Evolutionary conservation across 2,113 vertebrate species (phyloP).

Genomic region (Microtus pennsylvanicus): DNA sequence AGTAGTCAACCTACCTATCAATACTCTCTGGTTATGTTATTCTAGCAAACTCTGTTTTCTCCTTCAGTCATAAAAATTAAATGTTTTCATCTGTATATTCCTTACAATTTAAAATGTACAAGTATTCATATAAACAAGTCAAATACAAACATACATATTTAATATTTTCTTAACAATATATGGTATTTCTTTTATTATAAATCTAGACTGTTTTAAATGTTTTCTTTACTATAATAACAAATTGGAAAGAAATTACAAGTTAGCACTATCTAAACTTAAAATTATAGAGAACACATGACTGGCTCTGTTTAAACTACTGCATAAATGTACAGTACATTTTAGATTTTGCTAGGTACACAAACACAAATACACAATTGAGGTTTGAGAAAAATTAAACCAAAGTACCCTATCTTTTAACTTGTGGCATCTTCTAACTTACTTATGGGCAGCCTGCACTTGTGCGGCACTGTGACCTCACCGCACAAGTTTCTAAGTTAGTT

Average conservation of each 20-base stretch:
- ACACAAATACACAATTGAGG: neutral
- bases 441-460: neutral
- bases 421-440: slow-evolving; percentile 26
- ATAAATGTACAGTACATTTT: neutral
- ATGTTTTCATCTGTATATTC: slow-evolving; percentile 23
- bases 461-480: neutral
- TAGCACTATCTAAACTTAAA: neutral
- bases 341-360: neutral
- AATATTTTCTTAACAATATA: slow-evolving; percentile 37
- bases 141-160: slow-evolving; percentile 39
- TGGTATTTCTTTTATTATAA: slow-evolving; percentile 17
- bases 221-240: slow-evolving; percentile 41
- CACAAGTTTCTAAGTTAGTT: neutral
- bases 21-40: slow-evolving; percentile 3
- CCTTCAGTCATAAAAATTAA: slow-evolving; percentile 30
- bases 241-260: neutral
- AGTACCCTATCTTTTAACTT: neutral
- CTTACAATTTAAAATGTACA: neutral
- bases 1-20: neutral
- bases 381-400: slow-evolving; percentile 22
- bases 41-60: neutral
- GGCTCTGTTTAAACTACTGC: neutral
- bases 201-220: slow-evolving; percentile 21
- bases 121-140: slow-evolving; percentile 1
- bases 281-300: neutral